Evolutionary conservation across 2,113 vertebrate genomes (phyloP).

Genomic region (Phocoena phocoena): DNA sequence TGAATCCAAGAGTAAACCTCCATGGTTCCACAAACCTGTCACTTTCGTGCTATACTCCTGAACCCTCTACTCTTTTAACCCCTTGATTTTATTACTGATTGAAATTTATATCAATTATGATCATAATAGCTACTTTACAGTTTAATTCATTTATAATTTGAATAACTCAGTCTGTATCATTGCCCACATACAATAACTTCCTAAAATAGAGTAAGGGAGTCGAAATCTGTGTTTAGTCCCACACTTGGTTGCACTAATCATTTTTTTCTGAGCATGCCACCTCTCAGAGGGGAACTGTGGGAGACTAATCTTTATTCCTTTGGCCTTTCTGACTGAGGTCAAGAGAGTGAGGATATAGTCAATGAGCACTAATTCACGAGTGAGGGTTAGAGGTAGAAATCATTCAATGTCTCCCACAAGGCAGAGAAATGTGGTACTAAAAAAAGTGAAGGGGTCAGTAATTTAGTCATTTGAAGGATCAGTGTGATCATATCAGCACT

Average conservation of each 20-base stretch:
- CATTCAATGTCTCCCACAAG: not conserved
- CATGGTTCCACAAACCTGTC: not conserved
- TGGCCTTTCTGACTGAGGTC: not conserved
- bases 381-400: not conserved
- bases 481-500: not conserved
- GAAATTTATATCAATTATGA: not conserved
- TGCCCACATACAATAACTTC: not conserved
- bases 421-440: not conserved
- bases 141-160: constrained; percentile 4
- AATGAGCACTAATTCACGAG: not conserved
- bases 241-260: not conserved
- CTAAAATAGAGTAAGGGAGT: not conserved
- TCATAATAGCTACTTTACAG: not conserved
- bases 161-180: not conserved
- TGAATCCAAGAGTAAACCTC: not conserved
- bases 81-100: constrained; percentile 7
- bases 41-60: not conserved
- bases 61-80: constrained; percentile 41
- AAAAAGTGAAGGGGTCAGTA: not conserved
- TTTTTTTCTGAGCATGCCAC: not conserved
- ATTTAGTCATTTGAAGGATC: not conserved
- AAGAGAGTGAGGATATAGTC: not conserved
- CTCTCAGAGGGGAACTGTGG: not conserved
- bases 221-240: not conserved
- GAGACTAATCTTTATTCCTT: not conserved